Conservation (phyloP, 2,113 vertebrate species). For the Cyphomyrus discorhynchus region DNA sequence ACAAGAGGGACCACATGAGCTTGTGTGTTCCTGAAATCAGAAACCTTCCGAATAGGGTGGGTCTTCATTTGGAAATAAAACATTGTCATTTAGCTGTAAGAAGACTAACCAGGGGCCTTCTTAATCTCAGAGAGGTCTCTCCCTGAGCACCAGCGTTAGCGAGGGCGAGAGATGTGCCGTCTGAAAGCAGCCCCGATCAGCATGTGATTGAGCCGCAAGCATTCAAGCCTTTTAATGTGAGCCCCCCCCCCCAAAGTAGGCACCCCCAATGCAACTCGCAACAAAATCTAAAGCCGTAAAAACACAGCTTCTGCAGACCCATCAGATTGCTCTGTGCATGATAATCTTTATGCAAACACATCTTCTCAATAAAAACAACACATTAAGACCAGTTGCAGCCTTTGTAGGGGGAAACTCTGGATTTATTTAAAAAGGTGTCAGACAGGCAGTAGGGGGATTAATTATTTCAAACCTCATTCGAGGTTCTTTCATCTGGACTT, state of each 20-base stretch:
- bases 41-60: background rate
- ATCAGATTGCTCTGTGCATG: background rate
- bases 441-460: background rate
- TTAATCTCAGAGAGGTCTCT: background rate
- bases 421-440: background rate
- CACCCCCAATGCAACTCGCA: too few species aligned
- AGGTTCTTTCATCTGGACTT: background rate
- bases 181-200: background rate
- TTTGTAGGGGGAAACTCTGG: background rate
- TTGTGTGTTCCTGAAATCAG: background rate
- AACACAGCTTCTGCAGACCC: background rate
- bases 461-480: background rate
- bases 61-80: background rate
- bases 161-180: background rate
- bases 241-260: background rate
- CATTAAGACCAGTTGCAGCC: background rate
- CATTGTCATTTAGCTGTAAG: background rate
- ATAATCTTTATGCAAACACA: background rate
- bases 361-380: background rate
- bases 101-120: background rate
- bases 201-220: background rate
- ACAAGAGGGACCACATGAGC: background rate
- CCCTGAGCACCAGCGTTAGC: background rate
- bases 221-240: background rate
- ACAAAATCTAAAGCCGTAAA: background rate